Evolutionary conservation across 2,888 invertebrate species (phyloP).

Genomic region (Agrotis clavis): DNA sequence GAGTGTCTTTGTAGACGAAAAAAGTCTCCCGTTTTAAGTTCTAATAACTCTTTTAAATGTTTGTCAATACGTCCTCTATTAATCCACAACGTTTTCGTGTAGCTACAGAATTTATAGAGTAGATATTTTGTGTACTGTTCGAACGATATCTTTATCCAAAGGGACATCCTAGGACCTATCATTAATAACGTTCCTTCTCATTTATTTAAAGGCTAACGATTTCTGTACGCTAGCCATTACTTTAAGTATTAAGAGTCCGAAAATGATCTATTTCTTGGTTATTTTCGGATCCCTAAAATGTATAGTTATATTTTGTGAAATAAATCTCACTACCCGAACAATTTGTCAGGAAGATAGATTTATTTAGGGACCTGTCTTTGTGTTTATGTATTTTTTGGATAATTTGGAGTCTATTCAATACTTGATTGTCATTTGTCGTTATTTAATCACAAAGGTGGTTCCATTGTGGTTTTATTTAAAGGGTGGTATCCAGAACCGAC

Average conservation of each 20-base stretch:
- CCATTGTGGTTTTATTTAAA: no score
- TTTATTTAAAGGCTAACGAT: conserved; percentile 73
- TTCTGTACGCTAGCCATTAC: conserved; percentile 62
- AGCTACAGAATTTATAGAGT: neutral
- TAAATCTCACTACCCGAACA: conserved; percentile 14
- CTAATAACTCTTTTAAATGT: no score
- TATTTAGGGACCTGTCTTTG: conserved; percentile 1
- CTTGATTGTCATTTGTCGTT: neutral
- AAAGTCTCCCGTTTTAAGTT: neutral
- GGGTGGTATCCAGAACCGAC: no score
- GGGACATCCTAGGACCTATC: conserved; percentile 62
- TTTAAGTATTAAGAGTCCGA: conserved; percentile 67
- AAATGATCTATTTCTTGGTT: conserved; percentile 15
- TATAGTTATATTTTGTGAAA: neutral
- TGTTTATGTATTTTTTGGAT: neutral
- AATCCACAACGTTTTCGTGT: no score
- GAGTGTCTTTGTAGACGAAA: conserved; percentile 10
- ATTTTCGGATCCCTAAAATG: conserved; percentile 15
- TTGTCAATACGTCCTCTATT: no score
- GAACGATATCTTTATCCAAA: conserved; percentile 27
- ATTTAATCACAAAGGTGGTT: neutral
- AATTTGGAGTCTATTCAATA: conserved; percentile 21
- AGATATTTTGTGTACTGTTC: neutral
- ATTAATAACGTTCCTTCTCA: conserved; percentile 73
- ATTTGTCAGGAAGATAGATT: conserved; percentile 3